These are phyloP conservation scores for Sericinus montela DNA, from an alignment of 2,888 invertebrate genomes.

Conservation along the genomic window DNA sequence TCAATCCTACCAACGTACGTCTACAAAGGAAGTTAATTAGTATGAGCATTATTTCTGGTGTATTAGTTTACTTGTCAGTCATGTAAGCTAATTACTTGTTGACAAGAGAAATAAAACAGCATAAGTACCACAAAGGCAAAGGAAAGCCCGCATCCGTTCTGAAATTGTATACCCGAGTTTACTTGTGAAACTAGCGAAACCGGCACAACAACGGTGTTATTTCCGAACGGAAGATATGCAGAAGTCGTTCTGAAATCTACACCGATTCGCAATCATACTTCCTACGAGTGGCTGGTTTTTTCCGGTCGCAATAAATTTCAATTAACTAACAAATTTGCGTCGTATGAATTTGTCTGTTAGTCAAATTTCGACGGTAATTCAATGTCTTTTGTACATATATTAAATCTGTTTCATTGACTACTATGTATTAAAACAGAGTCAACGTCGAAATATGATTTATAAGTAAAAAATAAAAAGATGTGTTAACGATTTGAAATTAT, in stretches of 20 bases:
- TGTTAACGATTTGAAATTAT: no score
- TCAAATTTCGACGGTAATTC: no score
- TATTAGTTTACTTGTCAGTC: neutral
- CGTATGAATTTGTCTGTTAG: no score
- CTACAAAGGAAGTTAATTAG: no score
- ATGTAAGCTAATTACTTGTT: neutral
- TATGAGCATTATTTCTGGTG: neutral
- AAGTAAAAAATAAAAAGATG: no score
- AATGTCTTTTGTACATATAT: no score
- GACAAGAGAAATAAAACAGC: conserved; percentile 14
- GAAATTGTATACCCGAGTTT: conserved; percentile 26
- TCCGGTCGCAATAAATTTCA: neutral
- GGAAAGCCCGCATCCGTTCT: conserved; percentile 38
- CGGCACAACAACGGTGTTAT: conserved; percentile 34
- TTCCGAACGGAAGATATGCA: conserved; percentile 50
- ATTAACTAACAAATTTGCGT: neutral
- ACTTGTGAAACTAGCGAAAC: conserved; percentile 26
- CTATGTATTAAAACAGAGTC: no score
- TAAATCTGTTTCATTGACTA: no score
- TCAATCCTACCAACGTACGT: no score
- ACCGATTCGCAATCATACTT: neutral
- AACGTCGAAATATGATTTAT: no score
- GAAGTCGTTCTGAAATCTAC: conserved; percentile 20
- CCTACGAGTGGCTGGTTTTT: neutral
- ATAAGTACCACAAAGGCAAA: conserved; percentile 17